Evolutionary conservation across 2,113 vertebrate genomes (phyloP).

Genomic region (Australoheros scitulus): DNA sequence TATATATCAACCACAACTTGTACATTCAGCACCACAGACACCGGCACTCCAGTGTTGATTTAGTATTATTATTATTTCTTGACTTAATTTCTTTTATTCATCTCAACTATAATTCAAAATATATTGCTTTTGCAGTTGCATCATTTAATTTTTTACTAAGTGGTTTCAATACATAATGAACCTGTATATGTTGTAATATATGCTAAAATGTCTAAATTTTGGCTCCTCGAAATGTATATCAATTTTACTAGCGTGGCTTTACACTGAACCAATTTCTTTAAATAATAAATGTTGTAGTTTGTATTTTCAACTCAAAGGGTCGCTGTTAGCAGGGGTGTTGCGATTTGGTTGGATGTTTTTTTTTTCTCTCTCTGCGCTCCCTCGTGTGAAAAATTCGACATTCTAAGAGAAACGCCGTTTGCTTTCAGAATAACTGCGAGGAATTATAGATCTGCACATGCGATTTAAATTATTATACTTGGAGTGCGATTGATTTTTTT

Average conservation of each 20-base stretch:
- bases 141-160: not conserved
- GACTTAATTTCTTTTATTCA: accelerated
- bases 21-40: not conserved
- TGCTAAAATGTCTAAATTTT: accelerated
- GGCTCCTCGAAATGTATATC: accelerated
- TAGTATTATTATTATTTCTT: not conserved
- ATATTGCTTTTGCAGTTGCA: accelerated
- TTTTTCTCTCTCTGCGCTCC: accelerated
- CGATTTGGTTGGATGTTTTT: not conserved
- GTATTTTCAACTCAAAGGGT: not conserved
- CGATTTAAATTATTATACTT: not conserved
- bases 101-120: accelerated
- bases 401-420: accelerated
- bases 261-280: not conserved
- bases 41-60: not conserved
- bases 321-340: not conserved
- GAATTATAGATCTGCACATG: not conserved
- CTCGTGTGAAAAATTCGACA: not conserved
- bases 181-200: accelerated
- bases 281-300: not conserved
- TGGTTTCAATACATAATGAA: not conserved
- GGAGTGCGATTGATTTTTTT: accelerated
- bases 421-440: too few species aligned
- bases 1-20: not conserved
- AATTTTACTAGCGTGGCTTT: not conserved